Evolutionary conservation across 2,797 vertebrate genomes (phyloP).

Genomic region (Amazona ochrocephala): DNA sequence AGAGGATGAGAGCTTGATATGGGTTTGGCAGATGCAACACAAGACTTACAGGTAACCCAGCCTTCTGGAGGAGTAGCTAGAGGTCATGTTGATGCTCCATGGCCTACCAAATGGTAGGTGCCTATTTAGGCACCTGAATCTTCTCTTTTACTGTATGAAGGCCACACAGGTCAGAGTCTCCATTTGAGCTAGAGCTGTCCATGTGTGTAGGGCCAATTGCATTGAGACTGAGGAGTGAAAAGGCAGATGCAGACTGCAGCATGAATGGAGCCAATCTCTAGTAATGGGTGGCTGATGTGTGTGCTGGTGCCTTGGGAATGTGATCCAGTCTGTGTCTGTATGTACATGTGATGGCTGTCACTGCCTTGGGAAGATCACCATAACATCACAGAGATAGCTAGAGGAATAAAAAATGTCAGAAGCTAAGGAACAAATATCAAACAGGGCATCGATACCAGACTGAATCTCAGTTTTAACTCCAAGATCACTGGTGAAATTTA

Average conservation of each 20-base stretch:
- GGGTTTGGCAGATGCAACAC: rapidly evolving
- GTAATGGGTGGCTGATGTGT: not conserved
- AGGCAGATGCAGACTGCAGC: not conserved
- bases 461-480: not conserved
- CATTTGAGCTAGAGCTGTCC: not conserved
- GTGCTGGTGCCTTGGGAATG: not conserved
- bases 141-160: not conserved
- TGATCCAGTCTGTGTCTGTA: not conserved
- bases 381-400: not conserved
- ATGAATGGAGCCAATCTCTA: not conserved
- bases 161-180: rapidly evolving
- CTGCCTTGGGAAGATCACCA: not conserved
- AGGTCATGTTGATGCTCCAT: not conserved
- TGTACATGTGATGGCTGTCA: not conserved
- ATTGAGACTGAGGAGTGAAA: not conserved
- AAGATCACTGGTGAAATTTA: not conserved
- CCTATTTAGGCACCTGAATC: not conserved
- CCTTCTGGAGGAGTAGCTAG: not conserved
- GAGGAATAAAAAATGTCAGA: not conserved
- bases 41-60: not conserved
- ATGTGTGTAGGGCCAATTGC: not conserved
- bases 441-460: not conserved
- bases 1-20: rapidly evolving
- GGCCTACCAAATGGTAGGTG: not conserved
- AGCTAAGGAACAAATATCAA: not conserved